phyloP scores from a whole-genome alignment of 2,797 vertebrate species.

The Ctenopoma multispine region DNA sequence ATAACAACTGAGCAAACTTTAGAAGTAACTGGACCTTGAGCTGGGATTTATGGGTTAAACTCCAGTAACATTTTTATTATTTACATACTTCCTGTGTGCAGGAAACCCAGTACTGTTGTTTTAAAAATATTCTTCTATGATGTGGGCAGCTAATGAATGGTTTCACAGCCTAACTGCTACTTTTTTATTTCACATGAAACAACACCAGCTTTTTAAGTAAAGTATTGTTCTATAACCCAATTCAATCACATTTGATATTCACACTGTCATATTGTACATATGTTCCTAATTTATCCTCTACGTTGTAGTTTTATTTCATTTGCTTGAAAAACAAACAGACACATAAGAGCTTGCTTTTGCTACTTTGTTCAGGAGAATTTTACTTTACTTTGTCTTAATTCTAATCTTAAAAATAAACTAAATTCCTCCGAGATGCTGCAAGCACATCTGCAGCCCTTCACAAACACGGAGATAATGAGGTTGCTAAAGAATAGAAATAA shows the following conservation, averaged over 20 bases:
- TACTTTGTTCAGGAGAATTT: constrained; percentile 47
- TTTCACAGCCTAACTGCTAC: constrained; percentile 25
- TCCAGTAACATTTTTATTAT: background rate
- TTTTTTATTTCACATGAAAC: constrained; percentile 50
- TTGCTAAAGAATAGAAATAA: constrained; percentile 54
- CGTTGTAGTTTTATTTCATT: constrained; percentile 52
- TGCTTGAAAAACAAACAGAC: constrained; percentile 58
- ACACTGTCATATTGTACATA: constrained; percentile 50
- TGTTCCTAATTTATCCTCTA: constrained; percentile 64
- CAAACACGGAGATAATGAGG: constrained; percentile 73
- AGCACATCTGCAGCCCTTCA: constrained; percentile 67
- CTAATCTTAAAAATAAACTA: constrained; percentile 72
- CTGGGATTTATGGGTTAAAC: background rate
- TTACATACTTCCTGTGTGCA: background rate
- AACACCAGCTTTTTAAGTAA: constrained; percentile 37
- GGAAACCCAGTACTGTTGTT: background rate
- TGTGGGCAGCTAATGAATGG: constrained; percentile 39
- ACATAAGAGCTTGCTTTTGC: constrained; percentile 32
- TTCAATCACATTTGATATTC: constrained; percentile 73
- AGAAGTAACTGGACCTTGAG: background rate
- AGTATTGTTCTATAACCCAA: constrained; percentile 65
- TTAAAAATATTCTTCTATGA: constrained; percentile 13
- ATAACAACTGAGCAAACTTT: background rate
- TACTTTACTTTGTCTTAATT: constrained; percentile 62
- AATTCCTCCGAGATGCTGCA: constrained; percentile 69